Evolutionary conservation across 1,140 invertebrate genomes (phyloP), one percentile per base, ranked within the genome.

Genomic region (Pogonus chalceus): DNA sequence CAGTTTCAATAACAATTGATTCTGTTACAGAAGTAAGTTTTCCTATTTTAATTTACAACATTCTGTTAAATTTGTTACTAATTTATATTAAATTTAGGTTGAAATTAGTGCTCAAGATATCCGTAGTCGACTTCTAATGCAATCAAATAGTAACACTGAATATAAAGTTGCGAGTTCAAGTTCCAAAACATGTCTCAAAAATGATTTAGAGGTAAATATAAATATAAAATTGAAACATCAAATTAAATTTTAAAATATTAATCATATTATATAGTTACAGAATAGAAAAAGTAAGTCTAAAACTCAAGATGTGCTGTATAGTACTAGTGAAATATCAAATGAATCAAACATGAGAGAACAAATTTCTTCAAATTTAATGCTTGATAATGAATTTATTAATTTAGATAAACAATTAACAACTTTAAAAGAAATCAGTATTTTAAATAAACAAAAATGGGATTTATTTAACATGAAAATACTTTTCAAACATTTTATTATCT

Each of bases 41-140:
- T 52, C 26, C 14, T 35, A 2, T 52, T 31, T 21, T n/a, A 14
- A 7, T 31, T 7, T 31, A 7, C 14, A 31, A 7, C 26, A 31
- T 31, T 31, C 26, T 31, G n/a, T n/a, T n/a, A 16, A 35, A 54
- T 26, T 51, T n/a, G 16, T 39, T 52, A 46, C 52, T 12, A 51
- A 37, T 14, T 54, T 10, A 51, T 57, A 47, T 54, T 20, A 10
- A 39, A 51, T 59, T n/a, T 66, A 80, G 61, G 73, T 79, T 1
- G 84, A 87, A 69, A 76, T 88, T 9, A 84, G 81, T 9, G 84
- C 84, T 2, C 78, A 78, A 55, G 85, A 87, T 59, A 82, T 88
- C 7, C 37, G 37, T 4, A 43, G 37, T 12, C 7, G 37, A 43
- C 18, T 43, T 10, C 18, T 43, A 10, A 10, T 43, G 18, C 37